Evolutionary conservation across 1,140 invertebrate genomes (phyloP).

Genomic region (Thaumetopoea pityocampa): DNA sequence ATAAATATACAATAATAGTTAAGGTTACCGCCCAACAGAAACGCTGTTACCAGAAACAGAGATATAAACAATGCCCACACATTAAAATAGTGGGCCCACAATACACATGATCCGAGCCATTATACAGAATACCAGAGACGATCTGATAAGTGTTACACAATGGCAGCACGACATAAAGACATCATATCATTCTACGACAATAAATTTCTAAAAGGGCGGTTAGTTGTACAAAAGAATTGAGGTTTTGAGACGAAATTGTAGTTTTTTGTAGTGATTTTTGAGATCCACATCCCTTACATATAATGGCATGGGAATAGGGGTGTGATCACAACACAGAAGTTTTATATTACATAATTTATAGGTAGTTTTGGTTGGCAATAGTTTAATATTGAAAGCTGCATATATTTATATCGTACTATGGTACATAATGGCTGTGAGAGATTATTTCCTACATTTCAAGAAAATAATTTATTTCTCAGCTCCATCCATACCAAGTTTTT

Average conservation of each 20-base stretch:
- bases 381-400: no score
- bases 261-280: slow-evolving; percentile 54
- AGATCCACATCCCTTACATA: slow-evolving; percentile 44
- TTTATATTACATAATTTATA: slow-evolving; percentile 36
- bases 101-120: slow-evolving; percentile 38
- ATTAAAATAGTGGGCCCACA: slow-evolving; percentile 18
- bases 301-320: slow-evolving; percentile 56
- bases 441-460: no score
- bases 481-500: no score
- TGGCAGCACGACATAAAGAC: slow-evolving; percentile 65
- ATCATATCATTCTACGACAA: slow-evolving; percentile 69
- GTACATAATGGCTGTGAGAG: no score
- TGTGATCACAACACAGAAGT: slow-evolving; percentile 65
- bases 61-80: slow-evolving; percentile 14
- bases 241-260: slow-evolving; percentile 37
- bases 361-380: slow-evolving; percentile 28
- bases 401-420: no score
- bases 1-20: no score
- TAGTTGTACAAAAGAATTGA: slow-evolving; percentile 60
- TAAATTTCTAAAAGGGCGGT: slow-evolving; percentile 66
- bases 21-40: no score
- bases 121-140: slow-evolving; percentile 52
- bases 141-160: slow-evolving; percentile 70
- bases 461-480: no score
- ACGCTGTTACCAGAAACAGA: no score